phyloP scores from a whole-genome alignment of 2,888 invertebrate species.

The Amaurobius ferox region DNA sequence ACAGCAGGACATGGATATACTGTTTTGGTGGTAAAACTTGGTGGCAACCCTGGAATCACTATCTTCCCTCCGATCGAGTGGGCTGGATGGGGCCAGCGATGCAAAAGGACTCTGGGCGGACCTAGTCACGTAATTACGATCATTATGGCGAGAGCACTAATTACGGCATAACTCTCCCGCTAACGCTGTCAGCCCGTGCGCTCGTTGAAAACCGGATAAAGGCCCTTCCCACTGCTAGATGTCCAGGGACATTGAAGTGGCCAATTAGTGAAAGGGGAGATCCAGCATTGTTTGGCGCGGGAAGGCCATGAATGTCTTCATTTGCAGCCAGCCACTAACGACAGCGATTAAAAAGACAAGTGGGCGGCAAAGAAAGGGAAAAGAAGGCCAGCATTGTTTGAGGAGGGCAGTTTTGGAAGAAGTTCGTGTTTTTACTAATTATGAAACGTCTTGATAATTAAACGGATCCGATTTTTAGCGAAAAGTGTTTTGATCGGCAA shows the following conservation, averaged over 20 bases:
- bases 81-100: slow-evolving; percentile 32
- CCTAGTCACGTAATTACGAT: slow-evolving; percentile 68
- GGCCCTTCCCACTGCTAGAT: slow-evolving; percentile 32
- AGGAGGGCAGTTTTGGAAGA: slow-evolving; percentile 31
- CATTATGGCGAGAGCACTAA: slow-evolving; percentile 69
- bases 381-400: slow-evolving; percentile 33
- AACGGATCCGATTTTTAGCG: not conserved
- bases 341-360: slow-evolving; percentile 57
- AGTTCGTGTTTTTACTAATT: slow-evolving; percentile 54
- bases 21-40: no score
- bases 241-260: slow-evolving; percentile 67
- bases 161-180: slow-evolving; percentile 64
- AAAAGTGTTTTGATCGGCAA: slow-evolving; percentile 12
- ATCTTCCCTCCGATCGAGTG: slow-evolving; percentile 43
- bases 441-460: slow-evolving; percentile 17
- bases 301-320: slow-evolving; percentile 70
- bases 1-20: no score
- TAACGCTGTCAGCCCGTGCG: slow-evolving; percentile 63
- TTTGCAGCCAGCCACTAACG: slow-evolving; percentile 63
- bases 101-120: slow-evolving; percentile 9
- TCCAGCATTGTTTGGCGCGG: slow-evolving; percentile 47
- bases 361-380: slow-evolving; percentile 28
- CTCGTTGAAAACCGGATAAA: slow-evolving; percentile 68
- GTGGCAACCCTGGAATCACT: slow-evolving; percentile 8
- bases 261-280: slow-evolving; percentile 55